These are phyloP conservation scores for Conops quadrifasciatus DNA, from an alignment of 2,888 invertebrate species.

Conservation along the genomic window DNA sequence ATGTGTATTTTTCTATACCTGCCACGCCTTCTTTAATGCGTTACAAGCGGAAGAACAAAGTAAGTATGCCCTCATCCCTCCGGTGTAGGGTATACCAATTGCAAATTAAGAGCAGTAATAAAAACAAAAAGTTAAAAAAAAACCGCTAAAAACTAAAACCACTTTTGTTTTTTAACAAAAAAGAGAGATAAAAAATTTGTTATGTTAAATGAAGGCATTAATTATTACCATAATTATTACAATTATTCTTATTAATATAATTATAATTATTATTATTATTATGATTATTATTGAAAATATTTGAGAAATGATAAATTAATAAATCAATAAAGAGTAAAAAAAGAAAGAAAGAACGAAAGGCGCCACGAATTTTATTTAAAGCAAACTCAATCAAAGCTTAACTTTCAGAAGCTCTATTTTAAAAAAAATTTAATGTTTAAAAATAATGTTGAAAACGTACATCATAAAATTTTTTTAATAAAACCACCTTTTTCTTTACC, in stretches of 20 bases:
- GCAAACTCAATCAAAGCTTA: constrained; percentile 22
- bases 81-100: too few species aligned
- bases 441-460: too few species aligned
- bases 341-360: constrained; percentile 13
- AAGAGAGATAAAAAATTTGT: constrained; percentile 51
- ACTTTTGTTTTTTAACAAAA: constrained; percentile 24
- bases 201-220: constrained; percentile 59
- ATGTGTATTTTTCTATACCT: too few species aligned
- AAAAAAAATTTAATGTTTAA: constrained; percentile 35
- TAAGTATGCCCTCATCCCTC: too few species aligned
- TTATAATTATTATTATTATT: constrained; percentile 42
- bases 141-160: constrained; percentile 31
- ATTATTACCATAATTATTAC: constrained; percentile 56
- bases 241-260: constrained; percentile 47
- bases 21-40: too few species aligned
- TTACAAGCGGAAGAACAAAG: too few species aligned
- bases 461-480: constrained; percentile 20
- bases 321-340: constrained; percentile 29
- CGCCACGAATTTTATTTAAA: constrained; percentile 28
- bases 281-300: constrained; percentile 59
- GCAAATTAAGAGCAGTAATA: neutral
- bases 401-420: constrained; percentile 20
- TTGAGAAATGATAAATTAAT: constrained; percentile 51
- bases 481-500: neutral
- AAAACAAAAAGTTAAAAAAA: constrained; percentile 32